A percentile compares a stretch with the other conserved stretches of the same genome.
Evolutionary conservation across 1,140 invertebrate genomes (phyloP).

Genomic region (Stegodyphus mimosarum): DNA sequence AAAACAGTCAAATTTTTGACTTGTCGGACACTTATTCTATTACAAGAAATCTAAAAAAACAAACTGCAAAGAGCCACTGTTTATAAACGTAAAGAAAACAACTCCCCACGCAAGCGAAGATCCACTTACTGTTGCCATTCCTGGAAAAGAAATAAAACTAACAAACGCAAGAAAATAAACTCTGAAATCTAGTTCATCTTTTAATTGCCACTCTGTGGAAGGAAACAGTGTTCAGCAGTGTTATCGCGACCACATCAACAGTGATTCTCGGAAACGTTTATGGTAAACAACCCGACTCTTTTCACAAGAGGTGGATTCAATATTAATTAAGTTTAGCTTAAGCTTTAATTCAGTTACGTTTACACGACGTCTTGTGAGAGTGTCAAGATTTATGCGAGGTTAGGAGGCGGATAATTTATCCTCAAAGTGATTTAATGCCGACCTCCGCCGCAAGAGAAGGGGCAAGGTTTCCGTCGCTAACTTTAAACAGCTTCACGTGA

Average conservation of each 20-base stretch:
- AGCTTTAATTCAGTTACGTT: slow-evolving; percentile 40
- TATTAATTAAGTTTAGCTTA: slow-evolving; percentile 46
- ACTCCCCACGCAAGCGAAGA: too few relatives aligned
- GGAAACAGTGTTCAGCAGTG: neutral
- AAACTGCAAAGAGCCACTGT: too few relatives aligned
- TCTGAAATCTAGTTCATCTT: too few relatives aligned
- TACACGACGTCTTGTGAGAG: neutral
- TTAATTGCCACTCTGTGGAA: neutral
- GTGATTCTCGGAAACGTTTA: slow-evolving; percentile 25
- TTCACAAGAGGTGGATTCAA: slow-evolving; percentile 7
- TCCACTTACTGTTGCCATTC: too few relatives aligned
- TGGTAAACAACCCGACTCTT: slow-evolving; percentile 25
- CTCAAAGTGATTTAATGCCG: slow-evolving; percentile 18
- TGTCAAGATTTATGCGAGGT: slow-evolving; percentile 23
- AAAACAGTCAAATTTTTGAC: too few relatives aligned
- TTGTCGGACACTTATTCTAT: too few relatives aligned
- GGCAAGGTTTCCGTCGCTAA: too few relatives aligned
- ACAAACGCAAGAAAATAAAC: too few relatives aligned
- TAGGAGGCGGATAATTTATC: slow-evolving; percentile 7
- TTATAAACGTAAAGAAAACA: too few relatives aligned
- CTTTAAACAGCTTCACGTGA: too few relatives aligned
- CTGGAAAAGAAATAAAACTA: too few relatives aligned
- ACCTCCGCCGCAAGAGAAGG: neutral
- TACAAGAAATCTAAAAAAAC: too few relatives aligned
- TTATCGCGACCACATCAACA: neutral